These are phyloP conservation scores for Aldrovandia affinis DNA, from an alignment of 2,797 vertebrate genomes.

Conservation along the genomic window DNA sequence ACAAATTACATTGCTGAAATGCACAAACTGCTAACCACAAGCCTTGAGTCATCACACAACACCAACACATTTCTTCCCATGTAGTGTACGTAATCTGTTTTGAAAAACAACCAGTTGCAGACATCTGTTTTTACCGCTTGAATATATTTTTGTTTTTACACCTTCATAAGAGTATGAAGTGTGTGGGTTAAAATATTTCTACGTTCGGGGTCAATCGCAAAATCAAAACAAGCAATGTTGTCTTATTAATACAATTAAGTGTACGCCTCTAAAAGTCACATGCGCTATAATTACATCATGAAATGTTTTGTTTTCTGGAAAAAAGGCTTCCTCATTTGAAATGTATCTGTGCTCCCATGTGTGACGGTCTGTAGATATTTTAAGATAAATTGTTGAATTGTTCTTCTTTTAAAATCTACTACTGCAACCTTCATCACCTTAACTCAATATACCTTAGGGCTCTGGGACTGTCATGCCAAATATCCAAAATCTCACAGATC, in stretches of 20 bases:
- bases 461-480: constrained; percentile 64
- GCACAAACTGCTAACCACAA: not conserved
- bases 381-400: constrained; percentile 58
- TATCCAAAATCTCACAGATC: constrained; percentile 55
- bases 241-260: not conserved
- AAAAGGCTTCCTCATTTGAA: constrained; percentile 54
- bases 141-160: not conserved
- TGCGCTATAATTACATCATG: not conserved
- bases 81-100: not conserved
- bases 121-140: not conserved
- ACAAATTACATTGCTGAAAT: not conserved
- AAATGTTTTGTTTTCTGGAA: constrained; percentile 45
- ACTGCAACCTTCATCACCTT: constrained; percentile 64
- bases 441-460: constrained; percentile 66
- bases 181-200: not conserved
- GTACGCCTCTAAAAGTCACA: not conserved
- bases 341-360: constrained; percentile 45
- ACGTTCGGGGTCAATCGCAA: not conserved
- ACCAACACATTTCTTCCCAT: not conserved
- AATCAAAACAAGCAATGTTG: not conserved
- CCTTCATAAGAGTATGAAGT: not conserved
- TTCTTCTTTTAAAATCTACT: constrained; percentile 57
- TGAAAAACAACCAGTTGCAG: not conserved
- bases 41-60: not conserved
- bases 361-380: constrained; percentile 46